Percentiles rank a stretch among this genome's conserved stretches.
Conservation (phyloP, 2,888 invertebrate genomes). For the Diogma glabrata region DNA sequence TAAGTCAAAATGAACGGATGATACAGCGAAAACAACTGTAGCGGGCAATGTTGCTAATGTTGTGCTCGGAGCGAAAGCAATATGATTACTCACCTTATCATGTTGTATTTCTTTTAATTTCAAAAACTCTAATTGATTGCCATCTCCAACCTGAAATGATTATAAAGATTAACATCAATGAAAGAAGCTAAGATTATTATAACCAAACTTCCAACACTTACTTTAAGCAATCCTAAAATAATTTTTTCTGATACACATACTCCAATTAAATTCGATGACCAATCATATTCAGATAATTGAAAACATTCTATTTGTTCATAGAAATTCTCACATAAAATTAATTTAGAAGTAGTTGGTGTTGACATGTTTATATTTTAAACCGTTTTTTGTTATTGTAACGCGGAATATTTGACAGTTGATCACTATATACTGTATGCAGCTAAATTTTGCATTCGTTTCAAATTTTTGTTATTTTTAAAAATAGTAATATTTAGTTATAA, state of each 20-base stretch:
- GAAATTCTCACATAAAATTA: conserved; percentile 31
- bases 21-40: conserved; percentile 36
- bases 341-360: background rate
- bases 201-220: conserved; percentile 39
- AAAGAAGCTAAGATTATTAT: background rate
- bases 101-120: conserved; percentile 44
- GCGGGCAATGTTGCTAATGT: conserved; percentile 46
- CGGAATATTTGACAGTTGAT: conserved; percentile 1
- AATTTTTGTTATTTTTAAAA: too few species aligned
- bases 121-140: conserved; percentile 40
- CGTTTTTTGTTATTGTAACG: too few species aligned
- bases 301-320: conserved; percentile 43
- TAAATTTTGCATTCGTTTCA: too few species aligned
- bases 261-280: conserved; percentile 50
- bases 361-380: background rate
- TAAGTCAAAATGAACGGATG: conserved; percentile 44
- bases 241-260: conserved; percentile 46
- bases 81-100: conserved; percentile 41
- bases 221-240: conserved; percentile 41
- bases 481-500: too few species aligned
- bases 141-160: background rate
- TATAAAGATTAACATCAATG: too few species aligned
- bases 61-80: conserved; percentile 51
- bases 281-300: conserved; percentile 50
- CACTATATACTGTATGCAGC: too few species aligned